phyloP scores from a whole-genome alignment of 2,888 invertebrate genomes.

The Metellina segmentata region DNA sequence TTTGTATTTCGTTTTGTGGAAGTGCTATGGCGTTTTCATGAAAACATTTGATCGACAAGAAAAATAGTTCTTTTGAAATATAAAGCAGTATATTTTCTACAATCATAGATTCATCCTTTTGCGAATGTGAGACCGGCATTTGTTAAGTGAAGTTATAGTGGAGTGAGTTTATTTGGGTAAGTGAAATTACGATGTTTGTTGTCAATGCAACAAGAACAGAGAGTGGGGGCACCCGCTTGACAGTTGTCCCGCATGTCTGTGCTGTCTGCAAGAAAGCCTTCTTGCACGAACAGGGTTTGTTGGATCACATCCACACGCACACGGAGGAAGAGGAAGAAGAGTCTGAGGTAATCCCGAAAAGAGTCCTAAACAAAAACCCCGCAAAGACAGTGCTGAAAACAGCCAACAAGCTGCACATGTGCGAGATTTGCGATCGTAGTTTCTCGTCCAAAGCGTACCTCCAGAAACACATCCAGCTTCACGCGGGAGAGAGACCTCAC shows the following conservation, averaged over 20 bases:
- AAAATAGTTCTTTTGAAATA: too few relatives aligned
- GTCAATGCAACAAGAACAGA: conserved; percentile 40
- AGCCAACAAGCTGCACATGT: conserved; percentile 21
- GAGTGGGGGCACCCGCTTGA: conserved; percentile 34
- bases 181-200: conserved; percentile 25
- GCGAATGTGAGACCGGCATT: too few relatives aligned
- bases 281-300: conserved; percentile 18
- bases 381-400: conserved; percentile 11
- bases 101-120: too few relatives aligned
- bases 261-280: conserved; percentile 58
- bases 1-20: too few relatives aligned
- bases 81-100: too few relatives aligned
- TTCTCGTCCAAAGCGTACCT: conserved; percentile 62
- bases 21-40: too few relatives aligned
- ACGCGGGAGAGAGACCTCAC: conserved; percentile 40
- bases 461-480: conserved; percentile 42
- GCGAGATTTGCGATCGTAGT: conserved; percentile 36
- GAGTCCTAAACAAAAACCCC: too few relatives aligned
- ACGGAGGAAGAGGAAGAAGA: not conserved
- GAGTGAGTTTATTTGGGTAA: too few relatives aligned
- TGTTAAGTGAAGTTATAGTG: too few relatives aligned
- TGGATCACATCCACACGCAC: conserved; percentile 43
- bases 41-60: too few relatives aligned
- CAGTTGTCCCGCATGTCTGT: conserved; percentile 54
- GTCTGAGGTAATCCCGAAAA: not conserved